Base-by-base conservation (phyloP, 2,113 vertebrate genomes). In the Leuciscus idus region DNA sequence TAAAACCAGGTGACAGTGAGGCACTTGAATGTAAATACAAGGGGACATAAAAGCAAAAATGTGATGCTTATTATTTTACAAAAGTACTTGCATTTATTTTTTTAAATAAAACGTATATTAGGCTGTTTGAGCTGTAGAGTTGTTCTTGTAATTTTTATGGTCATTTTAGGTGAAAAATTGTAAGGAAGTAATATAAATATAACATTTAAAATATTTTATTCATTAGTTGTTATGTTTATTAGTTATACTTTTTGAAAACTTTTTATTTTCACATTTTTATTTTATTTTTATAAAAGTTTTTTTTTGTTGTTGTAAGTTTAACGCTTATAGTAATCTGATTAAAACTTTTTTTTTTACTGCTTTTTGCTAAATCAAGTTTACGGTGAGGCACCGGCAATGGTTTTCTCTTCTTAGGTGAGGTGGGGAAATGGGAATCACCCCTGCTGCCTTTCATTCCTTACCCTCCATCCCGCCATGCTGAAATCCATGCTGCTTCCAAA, bases 381-480 rank as follows among this genome's bases (percentile, higher is more conserved):
- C 21, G 15, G 62, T 30, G 64, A 17, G 30, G 30, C 15, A 36
- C 7, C 19, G 33, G 0, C 2, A 19, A 33, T 33, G 8, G 9
- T 9, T 82, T 12, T 73, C 79, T 52, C 19, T 43, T 73, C 43
- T 5, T n/a, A 97, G 97, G 92, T 88, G 92, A 91, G 0, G 61
- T 88, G 59, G 92, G 77, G 23, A 96, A 94, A 48, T 94, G 93
- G 64, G 94, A 95, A 59, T 90, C 86, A 17, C 94, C 96, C 33
- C 80, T 96, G 57, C 92, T 97, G 55, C 96, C 96, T 79, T 97
- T 95, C 0, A 85, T 97, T 33, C 95, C 96, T 2, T 97, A 96
- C 81, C 96, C 97, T 0, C 33, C 89, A 4, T 94, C 94, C 62
- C 91, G 91, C 0, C 87, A 75, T 84, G 93, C 95, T 1, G 93